phyloP scores from a whole-genome alignment of 2,797 vertebrate species.

The Ciconia nigra region DNA sequence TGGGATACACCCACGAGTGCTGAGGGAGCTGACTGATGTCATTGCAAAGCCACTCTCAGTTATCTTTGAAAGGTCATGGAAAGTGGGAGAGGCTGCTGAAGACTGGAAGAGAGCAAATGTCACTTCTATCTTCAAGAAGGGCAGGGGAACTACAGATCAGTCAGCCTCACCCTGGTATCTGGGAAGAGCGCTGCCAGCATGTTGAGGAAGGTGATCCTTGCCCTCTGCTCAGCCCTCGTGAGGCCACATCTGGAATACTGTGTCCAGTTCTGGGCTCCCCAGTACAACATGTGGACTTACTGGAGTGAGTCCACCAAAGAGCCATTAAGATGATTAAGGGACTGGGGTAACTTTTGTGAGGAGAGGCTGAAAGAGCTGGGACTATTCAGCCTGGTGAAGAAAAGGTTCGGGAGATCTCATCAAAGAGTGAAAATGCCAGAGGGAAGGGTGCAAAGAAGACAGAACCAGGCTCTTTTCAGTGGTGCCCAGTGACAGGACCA shows the following conservation, averaged over 20 bases:
- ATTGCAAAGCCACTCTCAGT: neutral
- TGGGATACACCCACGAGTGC: neutral
- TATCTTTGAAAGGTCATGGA: neutral
- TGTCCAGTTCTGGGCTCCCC: neutral
- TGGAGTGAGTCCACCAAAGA: neutral
- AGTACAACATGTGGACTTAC: neutral
- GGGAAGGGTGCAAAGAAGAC: neutral
- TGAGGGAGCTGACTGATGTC: neutral
- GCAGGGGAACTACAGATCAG: neutral
- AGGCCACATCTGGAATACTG: neutral
- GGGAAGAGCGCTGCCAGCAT: neutral
- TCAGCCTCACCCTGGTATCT: neutral
- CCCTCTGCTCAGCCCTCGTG: neutral
- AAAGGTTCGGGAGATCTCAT: accelerated
- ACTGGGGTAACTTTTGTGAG: neutral
- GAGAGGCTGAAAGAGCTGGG: neutral
- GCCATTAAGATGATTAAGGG: neutral
- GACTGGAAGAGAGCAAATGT: neutral
- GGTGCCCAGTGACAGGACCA: neutral
- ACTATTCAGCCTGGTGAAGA: neutral
- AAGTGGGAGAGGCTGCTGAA: neutral
- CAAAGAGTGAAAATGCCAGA: neutral
- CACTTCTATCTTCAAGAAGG: neutral
- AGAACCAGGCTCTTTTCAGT: neutral
- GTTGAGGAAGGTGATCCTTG: neutral